phyloP scores from a whole-genome alignment of 2,797 vertebrate genomes.

The Cossypha heuglini region DNA sequence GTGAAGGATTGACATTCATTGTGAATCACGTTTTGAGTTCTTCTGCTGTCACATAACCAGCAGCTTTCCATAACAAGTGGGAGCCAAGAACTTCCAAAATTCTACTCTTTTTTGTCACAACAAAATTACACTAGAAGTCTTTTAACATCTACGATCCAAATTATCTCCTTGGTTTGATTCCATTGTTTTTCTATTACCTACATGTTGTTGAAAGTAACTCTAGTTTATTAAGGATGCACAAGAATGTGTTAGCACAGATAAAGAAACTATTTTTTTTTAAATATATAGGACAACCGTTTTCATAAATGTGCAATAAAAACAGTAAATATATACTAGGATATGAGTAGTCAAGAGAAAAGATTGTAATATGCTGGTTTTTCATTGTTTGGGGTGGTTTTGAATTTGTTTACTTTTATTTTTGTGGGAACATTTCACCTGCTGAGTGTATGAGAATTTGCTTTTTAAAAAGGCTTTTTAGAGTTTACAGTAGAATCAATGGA shows the following conservation, averaged over 20 bases:
- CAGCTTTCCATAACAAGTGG: slow-evolving; percentile 1
- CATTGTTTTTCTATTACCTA: slow-evolving; percentile 39
- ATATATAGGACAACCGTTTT: slow-evolving; percentile 65
- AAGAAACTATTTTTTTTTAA: slow-evolving; percentile 58
- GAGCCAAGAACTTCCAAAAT: slow-evolving; percentile 21
- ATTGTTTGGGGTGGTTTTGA: slow-evolving; percentile 22
- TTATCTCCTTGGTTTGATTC: background rate
- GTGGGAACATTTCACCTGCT: slow-evolving; percentile 75
- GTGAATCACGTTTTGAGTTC: slow-evolving; percentile 65
- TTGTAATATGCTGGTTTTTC: slow-evolving; percentile 60
- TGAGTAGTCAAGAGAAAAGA: slow-evolving; percentile 53
- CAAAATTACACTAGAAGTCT: background rate
- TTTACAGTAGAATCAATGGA: slow-evolving; percentile 80
- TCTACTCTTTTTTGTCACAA: background rate
- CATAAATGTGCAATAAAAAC: slow-evolving; percentile 73
- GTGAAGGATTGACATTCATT: slow-evolving; percentile 61
- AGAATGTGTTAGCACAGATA: slow-evolving; percentile 67
- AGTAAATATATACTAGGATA: slow-evolving; percentile 49
- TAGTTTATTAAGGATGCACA: slow-evolving; percentile 61
- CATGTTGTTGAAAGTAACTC: slow-evolving; percentile 41
- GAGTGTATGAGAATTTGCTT: slow-evolving; percentile 78
- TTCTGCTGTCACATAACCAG: slow-evolving; percentile 37
- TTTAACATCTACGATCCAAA: slow-evolving; percentile 1
- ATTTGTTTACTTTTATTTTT: slow-evolving; percentile 55
- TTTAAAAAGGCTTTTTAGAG: slow-evolving; percentile 80